A percentile compares a stretch with the other conserved stretches of the same genome.
Evolutionary conservation across 2,797 vertebrate species (phyloP).

Genomic region (Darevskia nairensis): DNA sequence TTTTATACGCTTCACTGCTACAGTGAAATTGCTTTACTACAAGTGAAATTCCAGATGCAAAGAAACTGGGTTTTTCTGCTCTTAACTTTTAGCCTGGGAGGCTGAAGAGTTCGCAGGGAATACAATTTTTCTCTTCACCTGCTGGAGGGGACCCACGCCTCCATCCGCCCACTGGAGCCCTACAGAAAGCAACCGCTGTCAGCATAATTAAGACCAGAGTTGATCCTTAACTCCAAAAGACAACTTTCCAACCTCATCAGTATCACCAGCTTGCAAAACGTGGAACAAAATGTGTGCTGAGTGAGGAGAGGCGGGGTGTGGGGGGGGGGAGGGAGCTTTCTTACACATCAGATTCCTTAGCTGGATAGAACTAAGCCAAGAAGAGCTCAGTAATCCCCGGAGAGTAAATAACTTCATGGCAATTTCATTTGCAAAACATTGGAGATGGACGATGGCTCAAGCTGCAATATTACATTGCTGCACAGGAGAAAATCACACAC

Average conservation of each 20-base stretch:
- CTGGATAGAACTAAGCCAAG: neutral
- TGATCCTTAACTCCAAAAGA: slow-evolving; percentile 18
- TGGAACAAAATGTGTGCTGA: neutral
- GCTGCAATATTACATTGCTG: neutral
- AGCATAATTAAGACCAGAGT: neutral
- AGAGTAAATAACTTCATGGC: neutral
- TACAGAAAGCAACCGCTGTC: neutral
- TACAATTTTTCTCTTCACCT: neutral
- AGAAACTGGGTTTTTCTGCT: neutral
- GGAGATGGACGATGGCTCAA: neutral
- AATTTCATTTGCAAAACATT: neutral
- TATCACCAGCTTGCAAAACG: neutral
- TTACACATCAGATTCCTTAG: neutral
- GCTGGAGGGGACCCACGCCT: no score
- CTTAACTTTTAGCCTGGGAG: neutral
- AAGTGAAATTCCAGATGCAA: neutral
- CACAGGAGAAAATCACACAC: neutral
- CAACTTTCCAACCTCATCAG: neutral
- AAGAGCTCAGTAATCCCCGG: neutral
- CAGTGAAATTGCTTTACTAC: neutral
- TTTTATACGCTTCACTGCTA: neutral
- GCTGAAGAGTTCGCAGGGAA: neutral
- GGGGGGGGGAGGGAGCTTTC: neutral
- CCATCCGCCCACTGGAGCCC: neutral
- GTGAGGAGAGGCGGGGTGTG: neutral